A percentile compares a stretch with the other conserved stretches of the same genome.
phyloP scores from a whole-genome alignment of 2,113 vertebrate species.

The Corapipo altera region DNA sequence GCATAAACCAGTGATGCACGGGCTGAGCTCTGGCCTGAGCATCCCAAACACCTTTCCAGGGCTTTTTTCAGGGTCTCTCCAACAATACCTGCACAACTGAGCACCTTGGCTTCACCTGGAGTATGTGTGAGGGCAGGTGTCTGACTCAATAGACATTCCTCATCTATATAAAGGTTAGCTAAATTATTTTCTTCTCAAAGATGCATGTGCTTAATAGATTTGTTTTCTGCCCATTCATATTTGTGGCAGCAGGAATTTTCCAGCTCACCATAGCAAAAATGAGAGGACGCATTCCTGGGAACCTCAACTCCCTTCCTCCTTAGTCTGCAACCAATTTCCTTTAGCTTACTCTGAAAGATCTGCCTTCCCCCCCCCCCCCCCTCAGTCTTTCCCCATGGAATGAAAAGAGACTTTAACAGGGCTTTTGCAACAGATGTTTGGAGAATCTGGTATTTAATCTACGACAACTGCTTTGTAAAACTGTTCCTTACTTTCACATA shows the following conservation, averaged over 20 bases:
- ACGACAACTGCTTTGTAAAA: not conserved
- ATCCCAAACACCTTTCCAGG: not conserved
- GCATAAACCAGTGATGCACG: not conserved
- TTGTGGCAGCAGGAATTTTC: constrained; percentile 32
- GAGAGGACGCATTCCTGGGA: not conserved
- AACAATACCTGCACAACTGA: fast-evolving
- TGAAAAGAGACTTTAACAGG: constrained; percentile 28
- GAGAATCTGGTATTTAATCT: constrained; percentile 52
- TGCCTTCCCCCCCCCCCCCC: no score
- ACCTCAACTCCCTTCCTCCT: constrained; percentile 19
- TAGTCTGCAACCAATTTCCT: constrained; percentile 49
- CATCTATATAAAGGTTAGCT: not conserved
- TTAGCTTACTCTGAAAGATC: constrained; percentile 18
- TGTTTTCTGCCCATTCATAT: not conserved
- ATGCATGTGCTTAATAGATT: not conserved
- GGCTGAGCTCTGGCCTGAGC: not conserved
- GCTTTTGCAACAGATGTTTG: constrained; percentile 48
- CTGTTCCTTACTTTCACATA: constrained; percentile 2
- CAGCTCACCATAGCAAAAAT: not conserved
- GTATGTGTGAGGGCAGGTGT: not conserved
- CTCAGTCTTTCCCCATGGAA: constrained; percentile 17
- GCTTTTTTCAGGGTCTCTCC: not conserved
- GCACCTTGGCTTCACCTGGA: not conserved
- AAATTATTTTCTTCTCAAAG: not conserved
- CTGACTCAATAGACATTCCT: not conserved